Base-by-base conservation (phyloP, 2,888 invertebrate genomes). In the Spialia ferax region DNA sequence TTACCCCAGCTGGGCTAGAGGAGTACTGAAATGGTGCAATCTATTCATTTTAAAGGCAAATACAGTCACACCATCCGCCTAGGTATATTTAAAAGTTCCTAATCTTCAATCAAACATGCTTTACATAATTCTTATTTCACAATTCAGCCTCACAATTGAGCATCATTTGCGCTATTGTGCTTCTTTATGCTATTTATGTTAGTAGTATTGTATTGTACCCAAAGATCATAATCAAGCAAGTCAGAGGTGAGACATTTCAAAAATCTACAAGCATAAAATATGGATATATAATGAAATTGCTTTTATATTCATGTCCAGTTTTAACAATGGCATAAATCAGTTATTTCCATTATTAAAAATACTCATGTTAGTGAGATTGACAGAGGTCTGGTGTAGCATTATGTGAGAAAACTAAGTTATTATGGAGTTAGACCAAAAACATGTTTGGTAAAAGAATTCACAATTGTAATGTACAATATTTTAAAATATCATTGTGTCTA, bases 81-180 rank as follows among this genome's bases (percentile, higher is more conserved):
- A 8, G 15, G 5, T 20, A 7, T 10, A n/a, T 62, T n/a, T 42
- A 55, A 32, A 38, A 29, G 23, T 50, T 35, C 5, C 2, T 20
- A 54, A 62, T 70, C 56, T 55, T 55, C 18, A 52, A 60, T 18
- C 57, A 35, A 26, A 57, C 50, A 23, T n/a, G 45, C 45, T 45
- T 59, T 54, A 32, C 63, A 57, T 60, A 18, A 13, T 32, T 45
- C 45, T 10, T 20, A 20, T 15, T 55, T 45, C 26, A 18, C 8
- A 54, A 4, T 63, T 23, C 38, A n/a, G 29, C n/a, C 22, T 56
- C 11, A 42, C 42, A 42, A 15, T n/a, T 42, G 42, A 42, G 42
- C 15, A 42, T 42, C 42, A 15, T 45, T 45, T 45, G 42, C 5
- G 15, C 45, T 22, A 63, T 54, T 13, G 54, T 15, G 20, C 22